Conservation (phyloP, 1,140 invertebrate genomes). For the Stenopsyche tienmushanensis region DNA sequence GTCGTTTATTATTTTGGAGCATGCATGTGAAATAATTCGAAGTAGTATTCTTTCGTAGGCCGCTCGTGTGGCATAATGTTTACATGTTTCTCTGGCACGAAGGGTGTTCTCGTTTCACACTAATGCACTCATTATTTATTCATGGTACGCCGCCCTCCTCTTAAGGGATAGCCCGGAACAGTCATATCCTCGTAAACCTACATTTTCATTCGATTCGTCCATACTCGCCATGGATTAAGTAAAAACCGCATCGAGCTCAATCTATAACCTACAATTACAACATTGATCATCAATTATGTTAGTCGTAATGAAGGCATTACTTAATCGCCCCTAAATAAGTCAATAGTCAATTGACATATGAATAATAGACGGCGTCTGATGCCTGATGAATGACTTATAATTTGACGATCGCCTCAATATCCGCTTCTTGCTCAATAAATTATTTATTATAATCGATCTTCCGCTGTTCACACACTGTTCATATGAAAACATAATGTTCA, state of each 20-base stretch:
- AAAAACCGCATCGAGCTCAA: not conserved
- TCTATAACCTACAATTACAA: not conserved
- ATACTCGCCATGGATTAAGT: not conserved
- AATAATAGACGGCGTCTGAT: not conserved
- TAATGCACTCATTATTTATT: conserved; percentile 36
- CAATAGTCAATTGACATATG: not conserved
- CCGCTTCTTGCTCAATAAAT: no score
- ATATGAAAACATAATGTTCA: no score
- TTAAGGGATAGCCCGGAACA: conserved; percentile 4
- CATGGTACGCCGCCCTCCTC: conserved; percentile 15
- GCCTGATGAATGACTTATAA: no score
- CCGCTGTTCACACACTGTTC: no score
- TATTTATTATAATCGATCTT: no score
- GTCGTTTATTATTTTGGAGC: not conserved
- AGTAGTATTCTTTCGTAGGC: not conserved
- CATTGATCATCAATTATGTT: not conserved
- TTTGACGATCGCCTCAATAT: no score
- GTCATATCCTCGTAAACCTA: conserved; percentile 15
- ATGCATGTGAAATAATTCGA: no score
- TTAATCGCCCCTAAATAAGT: not conserved
- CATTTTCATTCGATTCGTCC: conserved; percentile 14
- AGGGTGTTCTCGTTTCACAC: conserved; percentile 15
- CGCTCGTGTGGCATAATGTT: not conserved
- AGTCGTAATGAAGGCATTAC: no score
- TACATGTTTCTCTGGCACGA: not conserved